phyloP scores from a whole-genome alignment of 2,113 vertebrate species.

The Melanerpes aurifrons region DNA sequence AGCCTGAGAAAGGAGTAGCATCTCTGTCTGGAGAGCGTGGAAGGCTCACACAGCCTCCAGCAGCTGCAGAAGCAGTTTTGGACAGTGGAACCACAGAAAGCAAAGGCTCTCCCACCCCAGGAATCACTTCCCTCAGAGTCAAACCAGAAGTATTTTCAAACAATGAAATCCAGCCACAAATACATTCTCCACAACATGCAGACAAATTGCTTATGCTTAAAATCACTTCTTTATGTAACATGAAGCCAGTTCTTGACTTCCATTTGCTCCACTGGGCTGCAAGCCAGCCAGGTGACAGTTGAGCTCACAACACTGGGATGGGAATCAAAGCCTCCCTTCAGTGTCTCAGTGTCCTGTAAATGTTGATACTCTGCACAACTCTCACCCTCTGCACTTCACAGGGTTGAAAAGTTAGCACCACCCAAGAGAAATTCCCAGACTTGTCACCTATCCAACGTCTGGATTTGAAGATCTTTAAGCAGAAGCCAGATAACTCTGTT shows the following conservation, averaged over 20 bases:
- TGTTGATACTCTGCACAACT: too few relatives aligned
- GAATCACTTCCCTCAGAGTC: neutral
- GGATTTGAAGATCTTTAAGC: neutral
- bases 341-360: neutral
- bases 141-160: conserved; percentile 6
- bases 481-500: neutral
- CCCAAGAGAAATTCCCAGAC: neutral
- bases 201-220: neutral
- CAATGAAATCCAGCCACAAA: neutral
- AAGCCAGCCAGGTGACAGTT: neutral
- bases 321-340: neutral
- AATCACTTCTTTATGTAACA: neutral
- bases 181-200: neutral
- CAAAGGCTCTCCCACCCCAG: neutral
- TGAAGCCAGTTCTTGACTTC: neutral
- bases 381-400: neutral
- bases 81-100: neutral
- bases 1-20: neutral
- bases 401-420: neutral
- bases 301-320: fast-evolving
- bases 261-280: neutral
- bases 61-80: conserved; percentile 33
- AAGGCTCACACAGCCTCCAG: neutral
- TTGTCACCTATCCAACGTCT: neutral
- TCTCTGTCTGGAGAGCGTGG: neutral